A percentile compares a stretch with the other conserved stretches of the same genome.
These are phyloP conservation scores for Prinia subflava DNA, from an alignment of 2,113 vertebrate species.

Conservation along the genomic window DNA sequence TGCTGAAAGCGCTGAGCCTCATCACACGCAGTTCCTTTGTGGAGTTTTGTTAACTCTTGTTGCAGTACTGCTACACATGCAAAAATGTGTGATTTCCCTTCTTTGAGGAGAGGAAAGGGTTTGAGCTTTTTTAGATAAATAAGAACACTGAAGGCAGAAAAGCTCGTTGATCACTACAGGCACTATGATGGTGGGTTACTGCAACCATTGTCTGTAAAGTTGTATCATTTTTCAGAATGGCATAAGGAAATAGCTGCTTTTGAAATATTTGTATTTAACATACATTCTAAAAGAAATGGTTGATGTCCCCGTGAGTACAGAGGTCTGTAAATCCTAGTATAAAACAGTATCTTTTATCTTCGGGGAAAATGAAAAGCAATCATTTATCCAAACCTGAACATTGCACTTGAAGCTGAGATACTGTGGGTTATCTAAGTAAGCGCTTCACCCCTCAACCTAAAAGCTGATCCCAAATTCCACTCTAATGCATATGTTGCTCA, in stretches of 20 bases:
- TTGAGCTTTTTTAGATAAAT: background rate
- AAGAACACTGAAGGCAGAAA: background rate
- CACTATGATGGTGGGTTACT: background rate
- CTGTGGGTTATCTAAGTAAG: slow-evolving; percentile 41
- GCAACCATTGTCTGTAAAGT: background rate
- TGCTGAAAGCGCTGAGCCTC: background rate
- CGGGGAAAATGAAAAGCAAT: slow-evolving; percentile 43
- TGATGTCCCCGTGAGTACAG: background rate
- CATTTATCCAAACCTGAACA: slow-evolving; percentile 4
- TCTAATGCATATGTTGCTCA: slow-evolving; percentile 11
- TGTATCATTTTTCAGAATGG: background rate
- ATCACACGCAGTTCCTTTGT: background rate
- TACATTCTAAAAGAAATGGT: background rate
- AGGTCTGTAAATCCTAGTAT: background rate
- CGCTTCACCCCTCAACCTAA: background rate
- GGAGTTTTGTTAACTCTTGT: background rate
- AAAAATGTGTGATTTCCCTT: background rate
- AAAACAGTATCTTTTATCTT: slow-evolving; percentile 24
- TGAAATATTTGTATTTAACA: background rate
- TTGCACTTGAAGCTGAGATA: background rate
- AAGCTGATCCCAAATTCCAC: slow-evolving; percentile 22
- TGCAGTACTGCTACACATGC: background rate
- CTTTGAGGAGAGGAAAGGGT: background rate
- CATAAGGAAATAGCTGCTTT: background rate
- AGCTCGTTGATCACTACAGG: background rate